Conservation (phyloP, 2,888 invertebrate species). For the Dryococelus australis region DNA sequence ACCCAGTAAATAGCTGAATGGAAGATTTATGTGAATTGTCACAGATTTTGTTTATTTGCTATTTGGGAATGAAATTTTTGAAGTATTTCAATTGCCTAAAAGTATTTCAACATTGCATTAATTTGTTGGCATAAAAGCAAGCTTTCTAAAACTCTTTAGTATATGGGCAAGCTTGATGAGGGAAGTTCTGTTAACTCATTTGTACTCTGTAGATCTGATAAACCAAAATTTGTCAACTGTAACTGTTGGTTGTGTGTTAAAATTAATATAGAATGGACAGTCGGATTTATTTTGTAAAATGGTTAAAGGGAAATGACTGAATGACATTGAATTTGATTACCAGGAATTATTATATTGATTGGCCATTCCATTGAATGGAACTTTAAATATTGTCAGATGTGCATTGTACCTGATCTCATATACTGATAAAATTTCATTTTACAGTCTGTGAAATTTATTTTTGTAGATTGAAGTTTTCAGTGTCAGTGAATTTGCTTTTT, state of each 20-base stretch:
- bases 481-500: neutral
- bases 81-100: neutral
- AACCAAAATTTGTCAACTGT: neutral
- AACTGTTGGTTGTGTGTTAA: neutral
- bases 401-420: slow-evolving; percentile 9
- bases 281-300: neutral
- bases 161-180: too few relatives aligned
- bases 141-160: too few relatives aligned
- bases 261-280: neutral
- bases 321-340: neutral
- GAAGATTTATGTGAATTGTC: too few relatives aligned
- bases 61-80: neutral
- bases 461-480: neutral
- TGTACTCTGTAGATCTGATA: too few relatives aligned
- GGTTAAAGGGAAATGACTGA: neutral
- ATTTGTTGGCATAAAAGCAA: neutral
- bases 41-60: neutral
- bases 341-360: neutral
- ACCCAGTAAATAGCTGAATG: too few relatives aligned
- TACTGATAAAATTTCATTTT: neutral
- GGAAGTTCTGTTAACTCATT: too few relatives aligned
- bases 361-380: neutral
- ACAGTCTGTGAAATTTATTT: neutral
- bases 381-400: neutral
- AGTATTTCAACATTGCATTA: neutral